Evolutionary conservation across 2,113 vertebrate genomes (phyloP).

Genomic region (Macquaria australasica): DNA sequence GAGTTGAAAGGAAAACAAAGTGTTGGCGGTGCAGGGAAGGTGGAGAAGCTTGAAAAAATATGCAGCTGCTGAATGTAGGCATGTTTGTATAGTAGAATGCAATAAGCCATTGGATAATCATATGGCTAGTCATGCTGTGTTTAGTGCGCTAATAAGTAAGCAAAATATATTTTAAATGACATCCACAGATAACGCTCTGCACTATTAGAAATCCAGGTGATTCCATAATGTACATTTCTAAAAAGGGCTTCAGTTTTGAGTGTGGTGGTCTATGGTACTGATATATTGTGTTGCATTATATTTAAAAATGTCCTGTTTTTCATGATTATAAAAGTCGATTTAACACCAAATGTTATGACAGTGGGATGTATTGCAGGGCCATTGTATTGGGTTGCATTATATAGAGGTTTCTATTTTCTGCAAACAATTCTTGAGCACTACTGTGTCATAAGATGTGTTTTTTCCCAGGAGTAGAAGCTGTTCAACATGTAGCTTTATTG

Average conservation of each 20-base stretch:
- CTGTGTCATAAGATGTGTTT: neutral
- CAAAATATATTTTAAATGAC: neutral
- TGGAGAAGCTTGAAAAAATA: neutral
- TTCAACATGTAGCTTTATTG: conserved; percentile 37
- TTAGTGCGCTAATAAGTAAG: neutral
- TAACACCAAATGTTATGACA: neutral
- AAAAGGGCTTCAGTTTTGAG: neutral
- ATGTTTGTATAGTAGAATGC: neutral
- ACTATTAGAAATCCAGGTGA: neutral
- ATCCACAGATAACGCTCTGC: neutral
- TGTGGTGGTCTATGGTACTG: neutral
- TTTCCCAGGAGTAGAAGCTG: neutral
- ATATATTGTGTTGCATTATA: neutral
- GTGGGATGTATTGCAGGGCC: neutral
- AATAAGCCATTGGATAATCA: neutral
- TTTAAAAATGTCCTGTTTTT: neutral
- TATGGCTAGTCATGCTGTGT: neutral
- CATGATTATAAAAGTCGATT: neutral
- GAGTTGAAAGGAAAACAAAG: conserved; percentile 7
- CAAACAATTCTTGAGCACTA: neutral
- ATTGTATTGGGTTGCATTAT: neutral
- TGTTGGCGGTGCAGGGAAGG: neutral
- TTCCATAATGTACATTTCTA: too few species aligned
- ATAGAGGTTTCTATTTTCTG: neutral
- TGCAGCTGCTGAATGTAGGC: neutral